Evolutionary conservation across 2,113 vertebrate genomes (phyloP).

Genomic region (Colius striatus): DNA sequence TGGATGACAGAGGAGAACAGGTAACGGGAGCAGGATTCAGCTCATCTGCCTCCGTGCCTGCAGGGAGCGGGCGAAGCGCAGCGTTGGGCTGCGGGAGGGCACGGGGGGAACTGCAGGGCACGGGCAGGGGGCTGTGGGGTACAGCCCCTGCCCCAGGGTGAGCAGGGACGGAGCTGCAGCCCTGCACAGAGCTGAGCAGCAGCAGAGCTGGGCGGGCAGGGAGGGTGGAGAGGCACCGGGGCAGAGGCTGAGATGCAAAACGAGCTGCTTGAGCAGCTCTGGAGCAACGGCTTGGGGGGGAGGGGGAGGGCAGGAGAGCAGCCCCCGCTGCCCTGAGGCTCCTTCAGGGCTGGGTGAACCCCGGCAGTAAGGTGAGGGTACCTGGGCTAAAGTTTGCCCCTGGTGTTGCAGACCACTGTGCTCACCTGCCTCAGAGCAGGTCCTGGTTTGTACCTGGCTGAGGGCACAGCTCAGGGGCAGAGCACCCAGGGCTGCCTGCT

Average conservation of each 20-base stretch:
- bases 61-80: rapidly evolving
- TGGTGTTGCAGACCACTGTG: neutral
- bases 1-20: neutral
- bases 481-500: neutral
- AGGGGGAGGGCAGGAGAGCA: rapidly evolving
- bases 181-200: neutral
- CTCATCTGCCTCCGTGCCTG: neutral
- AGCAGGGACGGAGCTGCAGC: neutral
- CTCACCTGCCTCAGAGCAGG: neutral
- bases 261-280: neutral
- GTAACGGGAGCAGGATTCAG: neutral
- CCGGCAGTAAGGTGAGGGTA: neutral
- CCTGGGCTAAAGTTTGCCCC: neutral
- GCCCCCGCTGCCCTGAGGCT: neutral
- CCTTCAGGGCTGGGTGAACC: neutral
- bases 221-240: neutral
- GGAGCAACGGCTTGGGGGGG: neutral
- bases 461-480: neutral
- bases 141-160: neutral
- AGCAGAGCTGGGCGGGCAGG: neutral
- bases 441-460: neutral
- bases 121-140: neutral
- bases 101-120: neutral
- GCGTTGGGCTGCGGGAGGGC: neutral
- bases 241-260: neutral